Conservation (phyloP, 2,113 vertebrate species). For the Morone saxatilis region DNA sequence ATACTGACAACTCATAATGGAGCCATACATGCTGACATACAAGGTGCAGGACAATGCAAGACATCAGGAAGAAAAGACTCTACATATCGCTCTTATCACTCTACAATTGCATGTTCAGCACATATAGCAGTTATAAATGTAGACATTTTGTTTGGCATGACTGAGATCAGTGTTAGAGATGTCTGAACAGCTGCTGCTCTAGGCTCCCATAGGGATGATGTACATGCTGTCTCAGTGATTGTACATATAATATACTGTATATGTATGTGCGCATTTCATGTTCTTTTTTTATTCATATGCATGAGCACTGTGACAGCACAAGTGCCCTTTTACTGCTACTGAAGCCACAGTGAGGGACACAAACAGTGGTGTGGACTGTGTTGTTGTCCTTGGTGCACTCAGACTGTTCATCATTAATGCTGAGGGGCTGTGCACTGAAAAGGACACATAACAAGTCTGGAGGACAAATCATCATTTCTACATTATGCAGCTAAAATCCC, state of each 20-base stretch:
- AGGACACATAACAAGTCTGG: conserved; percentile 14
- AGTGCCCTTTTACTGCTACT: conserved; percentile 1
- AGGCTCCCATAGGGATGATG: background rate
- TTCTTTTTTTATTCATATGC: conserved; percentile 3
- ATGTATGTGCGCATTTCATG: background rate
- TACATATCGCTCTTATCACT: background rate
- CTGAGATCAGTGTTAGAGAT: conserved; percentile 1
- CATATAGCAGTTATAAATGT: background rate
- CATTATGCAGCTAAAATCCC: background rate
- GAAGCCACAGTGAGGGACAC: background rate
- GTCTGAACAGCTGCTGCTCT: background rate
- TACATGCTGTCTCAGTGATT: background rate
- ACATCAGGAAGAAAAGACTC: conserved; percentile 5
- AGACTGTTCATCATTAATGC: conserved; percentile 2
- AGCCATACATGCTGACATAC: conserved; percentile 15
- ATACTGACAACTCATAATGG: conserved; percentile 11
- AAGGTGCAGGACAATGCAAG: conserved; percentile 3
- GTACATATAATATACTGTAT: background rate
- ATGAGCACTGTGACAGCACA: background rate
- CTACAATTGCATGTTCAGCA: background rate
- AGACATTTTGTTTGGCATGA: conserved; percentile 2
- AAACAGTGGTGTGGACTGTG: conserved; percentile 9
- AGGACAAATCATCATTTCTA: conserved; percentile 14
- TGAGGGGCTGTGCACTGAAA: conserved; percentile 3
- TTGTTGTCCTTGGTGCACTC: conserved; percentile 20